These are phyloP conservation scores for Dipodomys merriami DNA, from an alignment of 2,113 vertebrate species.

Conservation along the genomic window DNA sequence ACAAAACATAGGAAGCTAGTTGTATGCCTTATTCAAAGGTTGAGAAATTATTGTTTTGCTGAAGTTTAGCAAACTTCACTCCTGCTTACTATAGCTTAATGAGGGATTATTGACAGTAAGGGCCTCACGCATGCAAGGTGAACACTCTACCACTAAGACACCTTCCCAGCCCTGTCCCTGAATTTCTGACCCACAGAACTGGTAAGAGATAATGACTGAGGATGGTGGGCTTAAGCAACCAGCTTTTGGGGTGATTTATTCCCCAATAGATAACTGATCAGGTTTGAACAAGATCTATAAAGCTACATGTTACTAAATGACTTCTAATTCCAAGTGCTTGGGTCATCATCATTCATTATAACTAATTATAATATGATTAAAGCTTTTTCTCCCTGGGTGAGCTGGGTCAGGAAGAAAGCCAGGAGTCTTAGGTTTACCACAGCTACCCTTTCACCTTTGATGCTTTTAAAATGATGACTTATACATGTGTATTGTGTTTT, in stretches of 20 bases:
- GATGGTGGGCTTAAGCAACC: not conserved
- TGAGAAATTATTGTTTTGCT: not conserved
- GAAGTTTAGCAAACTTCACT: not conserved
- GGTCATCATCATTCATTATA: not conserved
- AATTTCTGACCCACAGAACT: not conserved
- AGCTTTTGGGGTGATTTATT: not conserved
- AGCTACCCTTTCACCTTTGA: constrained; percentile 15
- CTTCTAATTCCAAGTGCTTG: not conserved
- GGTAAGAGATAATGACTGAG: not conserved
- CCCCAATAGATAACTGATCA: not conserved
- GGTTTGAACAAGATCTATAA: not conserved
- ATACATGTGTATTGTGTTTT: not conserved
- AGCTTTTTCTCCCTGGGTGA: not conserved
- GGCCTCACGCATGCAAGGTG: no score
- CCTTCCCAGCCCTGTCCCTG: not conserved
- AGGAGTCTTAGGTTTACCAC: not conserved
- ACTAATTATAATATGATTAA: not conserved
- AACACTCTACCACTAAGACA: no score
- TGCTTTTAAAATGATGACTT: constrained; percentile 48
- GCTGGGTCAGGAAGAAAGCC: not conserved
- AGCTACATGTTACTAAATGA: not conserved
- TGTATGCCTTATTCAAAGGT: not conserved
- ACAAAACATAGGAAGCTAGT: not conserved
- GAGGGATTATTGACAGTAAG: not conserved
- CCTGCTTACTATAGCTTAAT: not conserved